Conservation (phyloP, 1,140 invertebrate genomes). For the Eupristina koningsbergeri region DNA sequence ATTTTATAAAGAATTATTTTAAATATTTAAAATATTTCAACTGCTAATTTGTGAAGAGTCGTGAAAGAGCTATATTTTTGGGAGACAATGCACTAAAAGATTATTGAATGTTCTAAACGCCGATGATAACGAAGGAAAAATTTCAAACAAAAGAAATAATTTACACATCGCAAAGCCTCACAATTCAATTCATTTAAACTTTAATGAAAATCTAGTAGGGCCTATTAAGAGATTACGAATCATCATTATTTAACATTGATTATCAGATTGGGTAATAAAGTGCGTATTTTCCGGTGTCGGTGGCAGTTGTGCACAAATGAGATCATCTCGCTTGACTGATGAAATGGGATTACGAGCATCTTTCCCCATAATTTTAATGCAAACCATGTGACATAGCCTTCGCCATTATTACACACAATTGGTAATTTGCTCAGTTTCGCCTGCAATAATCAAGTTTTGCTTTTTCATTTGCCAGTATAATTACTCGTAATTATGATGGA, state of each 20-base stretch:
- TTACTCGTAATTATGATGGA: conserved; percentile 20
- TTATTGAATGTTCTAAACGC: neutral
- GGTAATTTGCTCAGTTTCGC: conserved; percentile 25
- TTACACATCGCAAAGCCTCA: neutral
- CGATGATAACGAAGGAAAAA: neutral
- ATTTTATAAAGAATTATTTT: too few species aligned
- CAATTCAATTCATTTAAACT: neutral
- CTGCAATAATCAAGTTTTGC: conserved; percentile 46
- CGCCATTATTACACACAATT: conserved; percentile 20
- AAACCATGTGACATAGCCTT: neutral
- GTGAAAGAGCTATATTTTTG: too few species aligned
- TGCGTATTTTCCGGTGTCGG: neutral
- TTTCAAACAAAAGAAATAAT: neutral
- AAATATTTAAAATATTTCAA: too few species aligned
- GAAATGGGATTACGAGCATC: neutral
- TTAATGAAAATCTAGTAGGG: conserved; percentile 37
- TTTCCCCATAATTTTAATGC: conserved; percentile 19
- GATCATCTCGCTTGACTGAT: neutral
- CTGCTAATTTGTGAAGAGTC: too few species aligned
- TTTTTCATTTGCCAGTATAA: conserved; percentile 36
- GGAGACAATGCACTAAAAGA: neutral
- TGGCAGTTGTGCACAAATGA: conserved; percentile 27
- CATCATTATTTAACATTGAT: conserved; percentile 46
- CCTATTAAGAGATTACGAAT: conserved; percentile 45
- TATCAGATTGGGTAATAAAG: conserved; percentile 48